A percentile compares a stretch with the other conserved stretches of the same genome.
These are phyloP conservation scores for Drosophila neocordata DNA, from an alignment of 1,140 invertebrate genomes.

Conservation along the genomic window DNA sequence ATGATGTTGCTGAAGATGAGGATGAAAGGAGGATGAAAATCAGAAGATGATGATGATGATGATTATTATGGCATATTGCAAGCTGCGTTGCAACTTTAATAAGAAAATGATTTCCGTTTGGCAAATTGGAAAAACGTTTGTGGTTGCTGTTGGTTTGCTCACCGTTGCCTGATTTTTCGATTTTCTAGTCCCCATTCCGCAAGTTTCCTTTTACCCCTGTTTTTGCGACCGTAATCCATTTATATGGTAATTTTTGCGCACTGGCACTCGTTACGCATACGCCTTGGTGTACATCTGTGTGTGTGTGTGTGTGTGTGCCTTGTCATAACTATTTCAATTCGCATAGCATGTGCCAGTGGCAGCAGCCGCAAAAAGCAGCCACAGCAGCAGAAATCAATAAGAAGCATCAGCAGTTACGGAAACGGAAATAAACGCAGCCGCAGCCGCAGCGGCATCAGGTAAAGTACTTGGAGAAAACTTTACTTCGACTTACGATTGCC, in stretches of 20 bases:
- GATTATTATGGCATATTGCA: constrained; percentile 16
- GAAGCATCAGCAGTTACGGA: constrained; percentile 38
- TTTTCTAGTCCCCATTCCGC: constrained; percentile 36
- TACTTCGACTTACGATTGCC: constrained; percentile 17
- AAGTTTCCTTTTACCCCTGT: background rate
- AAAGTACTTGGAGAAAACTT: constrained; percentile 32
- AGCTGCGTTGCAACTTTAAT: constrained; percentile 71
- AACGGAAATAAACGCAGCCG: constrained; percentile 52
- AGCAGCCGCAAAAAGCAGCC: constrained; percentile 34
- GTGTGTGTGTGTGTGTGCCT: constrained; percentile 17
- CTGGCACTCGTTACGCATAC: constrained; percentile 46
- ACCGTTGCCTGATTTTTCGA: constrained; percentile 26
- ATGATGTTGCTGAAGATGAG: constrained; percentile 37
- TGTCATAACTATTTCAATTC: constrained; percentile 77
- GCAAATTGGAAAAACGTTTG: constrained; percentile 80
- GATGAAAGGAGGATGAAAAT: constrained; percentile 1
- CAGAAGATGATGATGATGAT: constrained; percentile 25
- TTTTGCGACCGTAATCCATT: constrained; percentile 66
- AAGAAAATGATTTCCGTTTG: constrained; percentile 80
- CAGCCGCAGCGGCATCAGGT: constrained; percentile 36
- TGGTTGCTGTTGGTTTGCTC: constrained; percentile 40
- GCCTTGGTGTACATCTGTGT: constrained; percentile 9
- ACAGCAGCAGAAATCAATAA: constrained; percentile 48
- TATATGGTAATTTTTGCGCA: constrained; percentile 74
- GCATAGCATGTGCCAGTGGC: constrained; percentile 64